These are phyloP conservation scores for Odocoileus hemionus DNA, from an alignment of 2,113 vertebrate genomes.

Conservation along the genomic window DNA sequence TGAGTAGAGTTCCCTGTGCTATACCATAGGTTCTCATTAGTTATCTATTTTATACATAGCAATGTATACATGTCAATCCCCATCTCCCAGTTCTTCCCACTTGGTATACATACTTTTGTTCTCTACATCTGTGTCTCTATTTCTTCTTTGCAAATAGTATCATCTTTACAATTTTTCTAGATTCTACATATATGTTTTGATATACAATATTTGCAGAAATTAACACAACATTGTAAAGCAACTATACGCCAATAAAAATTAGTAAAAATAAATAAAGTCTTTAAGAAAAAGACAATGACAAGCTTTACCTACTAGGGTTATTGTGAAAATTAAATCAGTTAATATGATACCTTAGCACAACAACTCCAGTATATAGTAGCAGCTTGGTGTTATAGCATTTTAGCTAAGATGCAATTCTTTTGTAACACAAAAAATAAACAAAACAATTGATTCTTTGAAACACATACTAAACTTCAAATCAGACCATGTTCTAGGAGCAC, in stretches of 20 bases:
- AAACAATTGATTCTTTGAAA: neutral
- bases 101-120: neutral
- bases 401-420: neutral
- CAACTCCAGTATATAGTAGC: neutral
- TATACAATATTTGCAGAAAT: neutral
- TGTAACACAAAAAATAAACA: neutral
- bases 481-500: neutral
- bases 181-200: neutral
- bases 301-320: neutral
- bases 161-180: neutral
- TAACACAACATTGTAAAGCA: neutral
- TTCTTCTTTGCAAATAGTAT: neutral
- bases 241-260: neutral
- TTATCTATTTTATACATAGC: neutral
- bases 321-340: slow-evolving; percentile 1
- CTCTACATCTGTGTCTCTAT: neutral
- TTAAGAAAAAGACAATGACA: neutral
- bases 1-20: neutral
- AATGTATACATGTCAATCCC: neutral
- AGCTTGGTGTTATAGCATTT: neutral
- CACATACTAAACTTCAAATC: neutral
- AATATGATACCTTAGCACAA: neutral
- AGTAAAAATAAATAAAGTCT: neutral
- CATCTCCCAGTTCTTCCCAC: neutral
- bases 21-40: neutral